These are phyloP conservation scores for Etheostoma spectabile DNA, from an alignment of 2,113 vertebrate species.

Conservation along the genomic window DNA sequence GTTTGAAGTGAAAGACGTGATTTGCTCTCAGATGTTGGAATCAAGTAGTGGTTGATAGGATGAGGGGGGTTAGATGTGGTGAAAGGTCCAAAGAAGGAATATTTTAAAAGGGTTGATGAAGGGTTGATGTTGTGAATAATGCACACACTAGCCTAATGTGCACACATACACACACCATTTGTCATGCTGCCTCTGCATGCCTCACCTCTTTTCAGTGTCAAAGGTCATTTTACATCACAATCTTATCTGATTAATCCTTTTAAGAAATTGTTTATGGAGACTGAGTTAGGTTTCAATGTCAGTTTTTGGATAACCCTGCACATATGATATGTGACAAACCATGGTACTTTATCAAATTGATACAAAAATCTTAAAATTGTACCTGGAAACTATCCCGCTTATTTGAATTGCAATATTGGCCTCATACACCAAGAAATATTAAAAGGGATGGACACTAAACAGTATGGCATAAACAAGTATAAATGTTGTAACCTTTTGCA, in stretches of 20 bases:
- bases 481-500: slow-evolving; percentile 46
- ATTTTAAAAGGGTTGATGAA: slow-evolving; percentile 32
- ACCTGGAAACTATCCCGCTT: not conserved
- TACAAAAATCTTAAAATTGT: not conserved
- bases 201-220: not conserved
- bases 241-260: no score
- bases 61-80: slow-evolving; percentile 26
- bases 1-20: slow-evolving; percentile 25
- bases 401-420: not conserved
- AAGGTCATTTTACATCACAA: not conserved
- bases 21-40: slow-evolving; percentile 28
- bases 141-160: not conserved
- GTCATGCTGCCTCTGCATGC: not conserved
- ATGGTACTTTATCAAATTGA: not conserved
- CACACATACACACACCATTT: not conserved
- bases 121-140: not conserved
- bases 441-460: not conserved
- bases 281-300: not conserved
- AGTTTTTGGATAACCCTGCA: not conserved
- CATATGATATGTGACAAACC: not conserved
- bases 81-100: slow-evolving; percentile 45
- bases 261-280: not conserved
- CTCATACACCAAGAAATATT: not conserved
- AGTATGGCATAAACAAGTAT: not conserved
- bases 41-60: slow-evolving; percentile 31